These are phyloP conservation scores for Cryptotermes secundus DNA, from an alignment of 1,140 invertebrate genomes.

Conservation along the genomic window DNA sequence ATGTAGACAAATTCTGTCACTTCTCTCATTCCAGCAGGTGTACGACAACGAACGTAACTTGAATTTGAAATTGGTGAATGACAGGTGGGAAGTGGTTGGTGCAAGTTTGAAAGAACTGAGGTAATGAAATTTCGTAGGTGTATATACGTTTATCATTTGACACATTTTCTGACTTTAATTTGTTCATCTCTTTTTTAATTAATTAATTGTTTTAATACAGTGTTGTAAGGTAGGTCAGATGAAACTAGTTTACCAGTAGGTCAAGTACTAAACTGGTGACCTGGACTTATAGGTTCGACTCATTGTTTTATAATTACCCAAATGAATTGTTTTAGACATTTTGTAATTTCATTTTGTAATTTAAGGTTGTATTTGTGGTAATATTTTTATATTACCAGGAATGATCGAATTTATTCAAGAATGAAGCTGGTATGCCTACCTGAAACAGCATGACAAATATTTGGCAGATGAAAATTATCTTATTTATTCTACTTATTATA, in stretches of 20 bases:
- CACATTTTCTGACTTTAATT: background rate
- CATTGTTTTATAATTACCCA: background rate
- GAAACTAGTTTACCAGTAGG: background rate
- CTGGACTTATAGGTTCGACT: background rate
- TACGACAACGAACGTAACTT: background rate
- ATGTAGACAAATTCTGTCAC: background rate
- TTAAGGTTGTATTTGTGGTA: background rate
- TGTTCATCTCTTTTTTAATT: background rate
- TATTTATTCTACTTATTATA: conserved; percentile 4
- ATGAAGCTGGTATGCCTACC: background rate
- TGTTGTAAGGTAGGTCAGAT: background rate
- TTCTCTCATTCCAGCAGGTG: background rate
- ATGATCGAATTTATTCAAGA: background rate
- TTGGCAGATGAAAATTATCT: conserved; percentile 21
- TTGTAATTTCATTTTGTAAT: background rate
- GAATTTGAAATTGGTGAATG: background rate
- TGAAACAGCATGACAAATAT: conserved; percentile 16
- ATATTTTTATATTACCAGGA: background rate
- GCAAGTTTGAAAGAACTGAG: background rate
- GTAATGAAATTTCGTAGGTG: background rate
- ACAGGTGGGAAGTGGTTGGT: background rate
- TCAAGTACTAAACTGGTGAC: background rate
- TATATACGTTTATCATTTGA: background rate
- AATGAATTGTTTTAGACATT: background rate
- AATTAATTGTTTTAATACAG: background rate